Percentiles rank a stretch among this genome's conserved stretches.
phyloP scores from a whole-genome alignment of 2,113 vertebrate genomes.

The Laticauda laticaudata region DNA sequence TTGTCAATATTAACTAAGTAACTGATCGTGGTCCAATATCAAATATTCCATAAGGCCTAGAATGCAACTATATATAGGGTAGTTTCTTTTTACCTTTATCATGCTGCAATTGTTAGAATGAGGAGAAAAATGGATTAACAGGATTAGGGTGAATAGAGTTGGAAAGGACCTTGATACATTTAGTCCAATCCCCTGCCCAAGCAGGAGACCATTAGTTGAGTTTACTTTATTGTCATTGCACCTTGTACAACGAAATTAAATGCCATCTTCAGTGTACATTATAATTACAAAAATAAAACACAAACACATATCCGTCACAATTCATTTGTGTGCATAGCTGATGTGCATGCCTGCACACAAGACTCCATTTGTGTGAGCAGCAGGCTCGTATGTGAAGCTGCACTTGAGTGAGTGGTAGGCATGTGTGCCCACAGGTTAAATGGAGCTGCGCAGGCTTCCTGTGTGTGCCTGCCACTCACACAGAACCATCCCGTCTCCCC shows the following conservation, averaged over 20 bases:
- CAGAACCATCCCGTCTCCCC: not conserved
- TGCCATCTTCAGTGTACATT: too few relatives aligned
- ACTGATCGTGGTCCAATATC: not conserved
- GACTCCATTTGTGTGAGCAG: not conserved
- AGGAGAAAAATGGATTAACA: not conserved
- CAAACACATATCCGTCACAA: too few relatives aligned
- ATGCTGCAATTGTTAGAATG: not conserved
- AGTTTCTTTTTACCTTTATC: not conserved
- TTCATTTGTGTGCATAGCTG: not conserved
- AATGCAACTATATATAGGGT: not conserved
- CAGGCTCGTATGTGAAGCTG: not conserved
- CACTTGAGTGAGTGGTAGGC: not conserved
- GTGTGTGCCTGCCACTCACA: not conserved
- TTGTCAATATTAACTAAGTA: not conserved
- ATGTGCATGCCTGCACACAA: fast-evolving
- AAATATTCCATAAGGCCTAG: not conserved
- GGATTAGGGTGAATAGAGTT: too few relatives aligned
- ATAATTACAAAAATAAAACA: too few relatives aligned
- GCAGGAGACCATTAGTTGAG: too few relatives aligned
- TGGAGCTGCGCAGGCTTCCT: too few relatives aligned
- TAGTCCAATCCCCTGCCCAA: too few relatives aligned
- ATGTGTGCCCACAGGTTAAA: too few relatives aligned
- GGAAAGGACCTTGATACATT: too few relatives aligned
- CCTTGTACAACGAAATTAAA: too few relatives aligned
- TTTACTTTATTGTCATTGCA: too few relatives aligned